phyloP scores from a whole-genome alignment of 64 coral and sea anemone species.

The Catalaphyllia jardinei region DNA sequence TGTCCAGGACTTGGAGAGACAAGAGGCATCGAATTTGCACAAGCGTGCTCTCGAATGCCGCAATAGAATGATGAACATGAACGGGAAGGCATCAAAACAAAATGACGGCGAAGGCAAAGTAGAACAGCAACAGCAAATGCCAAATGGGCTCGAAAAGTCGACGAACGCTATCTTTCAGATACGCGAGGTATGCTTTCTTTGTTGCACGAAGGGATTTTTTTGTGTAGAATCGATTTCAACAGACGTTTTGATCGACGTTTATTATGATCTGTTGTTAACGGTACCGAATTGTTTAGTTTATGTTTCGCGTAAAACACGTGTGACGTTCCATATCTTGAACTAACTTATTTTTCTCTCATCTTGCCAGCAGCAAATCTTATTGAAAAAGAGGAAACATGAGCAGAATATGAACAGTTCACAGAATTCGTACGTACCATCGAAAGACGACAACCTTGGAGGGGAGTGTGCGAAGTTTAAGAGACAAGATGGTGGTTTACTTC shows the following conservation, averaged over 20 bases:
- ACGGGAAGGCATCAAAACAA: slow-evolving; percentile 75
- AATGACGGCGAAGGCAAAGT: slow-evolving; percentile 77
- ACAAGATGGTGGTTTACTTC: slow-evolving; percentile 25
- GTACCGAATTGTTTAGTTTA: slow-evolving; percentile 68
- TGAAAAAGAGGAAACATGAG: slow-evolving; percentile 85
- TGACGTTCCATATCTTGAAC: slow-evolving; percentile 54
- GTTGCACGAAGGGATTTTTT: slow-evolving; percentile 1
- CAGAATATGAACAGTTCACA: slow-evolving; percentile 72
- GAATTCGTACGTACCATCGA: slow-evolving; percentile 21
- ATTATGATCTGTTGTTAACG: slow-evolving; percentile 22
- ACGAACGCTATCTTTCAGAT: slow-evolving; percentile 76
- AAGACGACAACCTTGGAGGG: slow-evolving; percentile 33
- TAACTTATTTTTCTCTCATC: slow-evolving; percentile 73
- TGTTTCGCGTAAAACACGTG: slow-evolving; percentile 67
- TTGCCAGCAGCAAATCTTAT: slow-evolving; percentile 90
- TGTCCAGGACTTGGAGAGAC: slow-evolving; percentile 63
- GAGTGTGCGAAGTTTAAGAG: slow-evolving; percentile 71
- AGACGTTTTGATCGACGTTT: slow-evolving; percentile 21
- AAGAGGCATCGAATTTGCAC: slow-evolving; percentile 68
- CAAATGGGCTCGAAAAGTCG: slow-evolving; percentile 83
- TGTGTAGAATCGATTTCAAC: background rate
- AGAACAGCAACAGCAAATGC: slow-evolving; percentile 66
- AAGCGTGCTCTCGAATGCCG: slow-evolving; percentile 75
- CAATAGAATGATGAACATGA: slow-evolving; percentile 65
- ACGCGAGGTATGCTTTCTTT: slow-evolving; percentile 65